A percentile compares a stretch with the other conserved stretches of the same genome.
These are phyloP conservation scores for Chrysomela aeneicollis DNA, from an alignment of 2,888 invertebrate genomes.

Conservation along the genomic window DNA sequence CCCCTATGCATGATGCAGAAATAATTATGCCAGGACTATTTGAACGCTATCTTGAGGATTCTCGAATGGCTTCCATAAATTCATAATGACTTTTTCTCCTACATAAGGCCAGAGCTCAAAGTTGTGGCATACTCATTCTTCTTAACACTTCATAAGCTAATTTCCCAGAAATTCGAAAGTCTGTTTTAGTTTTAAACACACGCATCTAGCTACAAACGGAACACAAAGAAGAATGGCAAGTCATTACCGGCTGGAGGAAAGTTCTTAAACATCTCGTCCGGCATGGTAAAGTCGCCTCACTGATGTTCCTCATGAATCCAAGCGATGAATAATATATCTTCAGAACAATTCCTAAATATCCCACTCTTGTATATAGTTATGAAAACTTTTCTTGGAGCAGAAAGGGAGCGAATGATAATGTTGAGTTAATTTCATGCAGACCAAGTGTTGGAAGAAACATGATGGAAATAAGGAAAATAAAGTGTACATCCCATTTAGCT, in stretches of 20 bases:
- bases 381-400: constrained; percentile 18
- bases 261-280: constrained; percentile 48
- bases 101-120: not conserved
- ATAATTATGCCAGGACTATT: no score
- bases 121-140: constrained; percentile 28
- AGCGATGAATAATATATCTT: constrained; percentile 42
- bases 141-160: constrained; percentile 44
- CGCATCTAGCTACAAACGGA: constrained; percentile 40
- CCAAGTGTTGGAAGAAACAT: constrained; percentile 23
- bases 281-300: constrained; percentile 39
- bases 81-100: not conserved
- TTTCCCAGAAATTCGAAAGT: constrained; percentile 32
- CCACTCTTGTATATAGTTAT: constrained; percentile 27
- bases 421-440: not conserved
- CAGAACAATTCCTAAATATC: constrained; percentile 24
- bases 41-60: not conserved
- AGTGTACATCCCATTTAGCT: not conserved
- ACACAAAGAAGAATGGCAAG: constrained; percentile 34
- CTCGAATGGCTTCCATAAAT: not conserved
- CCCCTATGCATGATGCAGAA: no score
- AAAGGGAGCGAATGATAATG: not conserved
- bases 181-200: constrained; percentile 42
- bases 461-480: not conserved
- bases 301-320: constrained; percentile 42
- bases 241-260: constrained; percentile 46